Conservation (phyloP, 2,888 invertebrate species). For the Coelinius sp. region DNA sequence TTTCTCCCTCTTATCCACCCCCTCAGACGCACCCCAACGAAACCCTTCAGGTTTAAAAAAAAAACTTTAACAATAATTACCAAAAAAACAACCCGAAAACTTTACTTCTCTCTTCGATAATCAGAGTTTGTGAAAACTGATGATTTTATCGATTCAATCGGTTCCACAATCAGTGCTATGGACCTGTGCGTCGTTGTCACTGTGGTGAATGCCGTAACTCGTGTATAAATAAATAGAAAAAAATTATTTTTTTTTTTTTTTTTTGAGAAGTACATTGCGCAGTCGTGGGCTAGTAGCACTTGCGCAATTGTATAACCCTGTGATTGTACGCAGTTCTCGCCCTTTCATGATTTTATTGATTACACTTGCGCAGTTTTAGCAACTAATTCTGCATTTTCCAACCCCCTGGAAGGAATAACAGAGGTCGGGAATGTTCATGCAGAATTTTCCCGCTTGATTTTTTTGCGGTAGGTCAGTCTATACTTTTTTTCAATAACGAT, state of each 20-base stretch:
- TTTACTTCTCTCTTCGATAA: neutral
- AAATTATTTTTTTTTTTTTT: constrained; percentile 3
- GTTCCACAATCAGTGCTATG: constrained; percentile 12
- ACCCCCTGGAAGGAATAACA: neutral
- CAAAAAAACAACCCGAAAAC: neutral
- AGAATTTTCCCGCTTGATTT: neutral
- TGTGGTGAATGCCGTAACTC: constrained; percentile 10
- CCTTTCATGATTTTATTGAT: constrained; percentile 38
- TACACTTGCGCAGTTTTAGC: constrained; percentile 32
- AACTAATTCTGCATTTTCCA: neutral
- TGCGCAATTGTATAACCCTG: constrained; percentile 5
- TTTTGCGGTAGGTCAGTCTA: constrained; percentile 13
- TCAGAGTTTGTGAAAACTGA: too few relatives aligned
- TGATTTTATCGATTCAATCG: neutral
- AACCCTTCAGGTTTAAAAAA: constrained; percentile 13
- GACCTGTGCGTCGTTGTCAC: constrained; percentile 17
- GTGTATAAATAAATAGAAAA: constrained; percentile 1
- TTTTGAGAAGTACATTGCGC: constrained; percentile 40
- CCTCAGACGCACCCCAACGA: neutral
- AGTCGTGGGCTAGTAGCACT: constrained; percentile 27
- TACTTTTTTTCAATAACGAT: neutral
- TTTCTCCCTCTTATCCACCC: constrained; percentile 14
- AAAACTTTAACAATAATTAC: neutral
- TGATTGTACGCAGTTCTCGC: constrained; percentile 27
- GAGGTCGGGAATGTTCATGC: neutral